Evolutionary conservation across 2,113 vertebrate genomes (phyloP), one percentile per base, ranked within the genome.

Genomic region (Nymphicus hollandicus): DNA sequence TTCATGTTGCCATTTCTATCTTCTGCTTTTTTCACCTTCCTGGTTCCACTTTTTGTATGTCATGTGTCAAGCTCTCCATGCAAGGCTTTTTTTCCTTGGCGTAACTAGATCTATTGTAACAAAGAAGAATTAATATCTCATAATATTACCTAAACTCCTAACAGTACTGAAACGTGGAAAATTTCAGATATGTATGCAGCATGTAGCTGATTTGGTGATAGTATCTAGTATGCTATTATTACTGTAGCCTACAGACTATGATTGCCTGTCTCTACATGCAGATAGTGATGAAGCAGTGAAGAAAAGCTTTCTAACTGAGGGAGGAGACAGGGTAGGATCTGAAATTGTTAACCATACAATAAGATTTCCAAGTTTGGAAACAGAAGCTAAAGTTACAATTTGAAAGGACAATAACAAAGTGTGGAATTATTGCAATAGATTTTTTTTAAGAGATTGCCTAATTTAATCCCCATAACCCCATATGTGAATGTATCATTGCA

Each of bases 211-310:
- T 91, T 41, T 5, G 6, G 19, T 86, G 87, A 94, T 95, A 55
- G 60, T 92, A 88, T 95, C 91, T 82, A 19, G 2, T 55, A 52
- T 82, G 33, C 50, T 79, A 43, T 85, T 85, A 71, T 81, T 87
- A 37, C 64, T 86, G 47, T 83, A 88, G 77, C 63, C 33, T 78
- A 82, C 69, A 81, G 52, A 95, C n/a, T 78, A 5, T 7, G 25
- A 5, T 18, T 84, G 43, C 80, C 83, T 94, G 91, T 86, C 86
- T 93, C 56, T 89, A 85, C 96, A 92, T 66, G 93, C 70, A 91
- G 77, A n/a, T 64, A 39, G 49, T 65, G 80, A 91, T 85, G 86
- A 91, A 92, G 73, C 41, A 64, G 63, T 2, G 2, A 92, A 91
- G 49, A 94, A 93, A 96, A 86, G 52, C 46, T 84, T 68, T 83